Evolutionary conservation across 1,140 invertebrate genomes (phyloP), one percentile per base, ranked within the genome.

Genomic region (Dryas iulia): DNA sequence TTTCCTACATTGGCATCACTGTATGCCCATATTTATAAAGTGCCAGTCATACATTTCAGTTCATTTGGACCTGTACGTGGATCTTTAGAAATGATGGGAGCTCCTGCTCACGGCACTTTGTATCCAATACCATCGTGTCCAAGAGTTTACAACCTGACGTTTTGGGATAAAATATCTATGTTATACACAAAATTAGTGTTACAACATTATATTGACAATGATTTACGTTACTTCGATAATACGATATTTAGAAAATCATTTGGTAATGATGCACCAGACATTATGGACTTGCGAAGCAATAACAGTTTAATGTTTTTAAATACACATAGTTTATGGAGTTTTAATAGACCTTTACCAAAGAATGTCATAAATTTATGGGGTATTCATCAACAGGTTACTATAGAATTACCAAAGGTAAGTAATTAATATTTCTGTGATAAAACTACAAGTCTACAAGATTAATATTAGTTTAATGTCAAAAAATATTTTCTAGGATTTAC

Each of bases 361-460:
- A 93, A 92, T 74, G 83, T 94, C 24, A 81, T 95, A 14, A 93
- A 94, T 69, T 78, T 95, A 10, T 94, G 94, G 0, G 94, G 94
- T 2, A 83, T 95, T 64, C 94, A 94, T 66, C 82, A 86, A 25
- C 82, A 88, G 47, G 72, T 73, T 11, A 18, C 78, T 14, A 65
- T 74, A 0, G 81, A 84, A 59, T 74, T 91, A 1, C 73, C 94
- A 52, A 83, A 91, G 71, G 83, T 85, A 65, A 4, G n/a, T 35
- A 35, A 0, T 11, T 35, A 35, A 14, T 14, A 11, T 10, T 5
- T 2, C 0, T 35, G 3, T 1, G n/a, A 35, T 3, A 0, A 14
- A 1, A 1, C 7, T 7, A 2, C 0, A 35, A 35, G 0, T n/a
- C n/a, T n/a, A n/a, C n/a, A n/a, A n/a, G n/a, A n/a, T n/a, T n/a